Evolutionary conservation across 2,888 invertebrate species (phyloP), one percentile per base, ranked within the genome.

Genomic region (Bombylius discolor): DNA sequence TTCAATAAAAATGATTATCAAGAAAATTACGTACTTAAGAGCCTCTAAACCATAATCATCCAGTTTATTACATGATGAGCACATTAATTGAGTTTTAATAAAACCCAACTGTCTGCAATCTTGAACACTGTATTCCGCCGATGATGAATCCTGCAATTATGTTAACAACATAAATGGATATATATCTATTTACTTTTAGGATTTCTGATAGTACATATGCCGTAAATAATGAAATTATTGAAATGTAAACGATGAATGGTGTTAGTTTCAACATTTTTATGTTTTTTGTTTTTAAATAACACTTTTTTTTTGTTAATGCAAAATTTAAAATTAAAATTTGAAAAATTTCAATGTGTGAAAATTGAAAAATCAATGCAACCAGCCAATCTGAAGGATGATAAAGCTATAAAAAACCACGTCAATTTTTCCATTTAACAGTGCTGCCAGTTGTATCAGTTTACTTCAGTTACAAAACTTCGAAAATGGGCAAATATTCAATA

Each of bases 101-200:
- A 92, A 92, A 11, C 96, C 97, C 56, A 92, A 72, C 13, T 82
- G 77, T 67, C 84, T 82, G 73, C 96, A 97, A 69, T 94, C 89
- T 69, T 90, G 88, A 6, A 84, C 79, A 4, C 86, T 79, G 70
- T 84, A 84, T 65, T 87, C 82, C 1, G 78, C 76, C 47, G 14
- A 42, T 8, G 51, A 42, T 11, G 1, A 42, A 11, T 8, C 39
- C 39, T 42, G 12, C 11, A 42, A 42, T 42, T 11, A 42, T 42
- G 39, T 42, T 42, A 5, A 42, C 12, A 11, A 11, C 7, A 42
- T 42, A 42, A 11, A 42, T 42, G 8, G 39, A 42, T 11, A 42
- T 11, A 42, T 5, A 5, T 42, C 11, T 4, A 5, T 42, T 11
- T 1, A 42, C 1, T 11, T 1, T 1, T 11, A 42, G 5, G 4